A percentile compares a stretch with the other conserved stretches of the same genome.
Evolutionary conservation across 2,888 invertebrate genomes (phyloP).

Genomic region (Calameuta pallipes): DNA sequence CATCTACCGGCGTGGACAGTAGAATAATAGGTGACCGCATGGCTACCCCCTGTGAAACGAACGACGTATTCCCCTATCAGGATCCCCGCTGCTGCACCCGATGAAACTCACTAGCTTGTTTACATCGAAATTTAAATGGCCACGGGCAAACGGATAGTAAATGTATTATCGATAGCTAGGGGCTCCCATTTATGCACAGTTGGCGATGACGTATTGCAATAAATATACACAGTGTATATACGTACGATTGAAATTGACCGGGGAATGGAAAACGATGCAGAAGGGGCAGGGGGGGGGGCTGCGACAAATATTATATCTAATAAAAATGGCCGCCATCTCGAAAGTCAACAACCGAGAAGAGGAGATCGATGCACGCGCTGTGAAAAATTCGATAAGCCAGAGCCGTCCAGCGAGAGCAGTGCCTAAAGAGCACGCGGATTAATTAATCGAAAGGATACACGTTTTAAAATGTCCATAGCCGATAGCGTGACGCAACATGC

Average conservation of each 20-base stretch:
- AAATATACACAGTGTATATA: neutral
- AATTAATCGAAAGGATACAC: neutral
- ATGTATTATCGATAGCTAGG: neutral
- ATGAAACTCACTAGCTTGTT: neutral
- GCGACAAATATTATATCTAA: neutral
- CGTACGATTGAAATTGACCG: neutral
- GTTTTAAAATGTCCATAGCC: neutral
- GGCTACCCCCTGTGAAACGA: neutral
- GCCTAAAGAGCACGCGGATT: neutral
- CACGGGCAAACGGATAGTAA: neutral
- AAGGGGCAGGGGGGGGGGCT: rapidly evolving
- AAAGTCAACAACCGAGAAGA: neutral
- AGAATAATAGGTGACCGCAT: neutral
- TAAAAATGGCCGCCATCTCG: neutral
- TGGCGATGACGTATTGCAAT: neutral
- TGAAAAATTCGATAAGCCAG: neutral
- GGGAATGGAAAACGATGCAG: too few species aligned
- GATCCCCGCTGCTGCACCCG: neutral
- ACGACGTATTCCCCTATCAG: neutral
- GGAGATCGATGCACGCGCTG: neutral
- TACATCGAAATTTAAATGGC: neutral
- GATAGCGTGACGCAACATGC: neutral
- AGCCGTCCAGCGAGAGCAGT: neutral
- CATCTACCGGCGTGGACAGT: neutral
- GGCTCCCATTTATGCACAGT: neutral